Evolutionary conservation across 2,113 vertebrate species (phyloP).

Genomic region (Myotis davidii): DNA sequence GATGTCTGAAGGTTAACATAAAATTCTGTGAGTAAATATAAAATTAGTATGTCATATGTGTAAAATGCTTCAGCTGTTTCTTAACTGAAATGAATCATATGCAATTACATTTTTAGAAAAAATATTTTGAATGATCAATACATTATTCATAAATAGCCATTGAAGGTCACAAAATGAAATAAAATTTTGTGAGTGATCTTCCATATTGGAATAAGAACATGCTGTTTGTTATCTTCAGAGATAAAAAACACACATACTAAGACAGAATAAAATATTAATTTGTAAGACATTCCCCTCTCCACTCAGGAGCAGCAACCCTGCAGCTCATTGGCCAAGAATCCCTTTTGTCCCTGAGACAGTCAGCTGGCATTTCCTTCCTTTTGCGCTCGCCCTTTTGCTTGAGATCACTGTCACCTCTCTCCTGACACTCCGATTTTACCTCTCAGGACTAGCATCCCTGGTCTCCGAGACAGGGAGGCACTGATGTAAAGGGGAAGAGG

Average conservation of each 20-base stretch:
- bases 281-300: not conserved
- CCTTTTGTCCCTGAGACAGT: not conserved
- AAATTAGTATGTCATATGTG: not conserved
- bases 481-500: not conserved
- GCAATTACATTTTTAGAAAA: not conserved
- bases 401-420: not conserved
- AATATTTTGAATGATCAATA: not conserved
- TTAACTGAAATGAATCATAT: slow-evolving; percentile 17
- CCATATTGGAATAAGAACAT: not conserved
- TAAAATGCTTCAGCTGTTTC: not conserved
- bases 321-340: not conserved
- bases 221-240: not conserved
- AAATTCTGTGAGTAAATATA: not conserved
- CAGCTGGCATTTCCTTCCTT: not conserved
- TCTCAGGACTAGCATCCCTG: not conserved
- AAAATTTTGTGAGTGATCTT: not conserved
- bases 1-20: not conserved
- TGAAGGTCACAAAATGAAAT: slow-evolving; percentile 40
- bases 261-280: not conserved
- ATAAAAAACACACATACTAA: not conserved
- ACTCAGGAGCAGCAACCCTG: not conserved
- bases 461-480: not conserved
- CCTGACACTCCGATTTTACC: not conserved
- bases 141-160: slow-evolving; percentile 8
- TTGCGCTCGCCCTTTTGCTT: not conserved